Conservation (phyloP, 2,797 vertebrate genomes). For the Melanogrammus aeglefinus region DNA sequence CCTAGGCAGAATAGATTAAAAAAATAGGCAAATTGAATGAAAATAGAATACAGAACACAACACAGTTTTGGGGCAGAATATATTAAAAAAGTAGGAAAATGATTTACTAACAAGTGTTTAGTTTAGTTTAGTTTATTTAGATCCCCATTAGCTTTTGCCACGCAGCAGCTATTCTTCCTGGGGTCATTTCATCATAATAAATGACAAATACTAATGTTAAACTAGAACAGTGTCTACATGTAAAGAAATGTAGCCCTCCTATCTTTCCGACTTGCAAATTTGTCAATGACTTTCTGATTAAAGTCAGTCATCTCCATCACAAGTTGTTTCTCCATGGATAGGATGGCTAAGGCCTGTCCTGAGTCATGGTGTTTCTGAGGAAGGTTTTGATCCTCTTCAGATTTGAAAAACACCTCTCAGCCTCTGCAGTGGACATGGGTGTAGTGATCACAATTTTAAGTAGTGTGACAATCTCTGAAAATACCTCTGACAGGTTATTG, state of each 20-base stretch:
- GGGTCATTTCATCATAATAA: no score
- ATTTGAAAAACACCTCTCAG: constrained; percentile 20
- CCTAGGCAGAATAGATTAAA: no score
- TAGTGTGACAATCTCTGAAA: constrained; percentile 37
- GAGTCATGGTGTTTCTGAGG: constrained; percentile 30
- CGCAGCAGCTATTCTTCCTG: no score
- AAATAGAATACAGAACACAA: no score
- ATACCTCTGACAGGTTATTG: constrained; percentile 13
- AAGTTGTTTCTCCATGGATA: background rate
- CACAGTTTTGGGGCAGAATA: no score
- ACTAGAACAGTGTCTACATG: background rate
- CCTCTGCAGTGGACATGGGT: constrained; percentile 16
- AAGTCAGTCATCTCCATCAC: constrained; percentile 4
- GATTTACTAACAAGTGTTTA: no score
- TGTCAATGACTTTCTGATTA: constrained; percentile 28
- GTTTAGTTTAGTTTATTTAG: no score
- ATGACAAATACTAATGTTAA: no score
- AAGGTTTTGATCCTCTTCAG: constrained; percentile 32
- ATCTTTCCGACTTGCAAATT: constrained; percentile 19
- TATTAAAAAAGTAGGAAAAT: no score
- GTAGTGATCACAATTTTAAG: constrained; percentile 31
- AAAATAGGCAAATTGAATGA: no score
- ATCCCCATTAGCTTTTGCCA: no score
- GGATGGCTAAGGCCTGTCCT: background rate
- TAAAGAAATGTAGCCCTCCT: constrained; percentile 15